Conservation (phyloP, 2,113 vertebrate genomes). For the Ameiurus melas region DNA sequence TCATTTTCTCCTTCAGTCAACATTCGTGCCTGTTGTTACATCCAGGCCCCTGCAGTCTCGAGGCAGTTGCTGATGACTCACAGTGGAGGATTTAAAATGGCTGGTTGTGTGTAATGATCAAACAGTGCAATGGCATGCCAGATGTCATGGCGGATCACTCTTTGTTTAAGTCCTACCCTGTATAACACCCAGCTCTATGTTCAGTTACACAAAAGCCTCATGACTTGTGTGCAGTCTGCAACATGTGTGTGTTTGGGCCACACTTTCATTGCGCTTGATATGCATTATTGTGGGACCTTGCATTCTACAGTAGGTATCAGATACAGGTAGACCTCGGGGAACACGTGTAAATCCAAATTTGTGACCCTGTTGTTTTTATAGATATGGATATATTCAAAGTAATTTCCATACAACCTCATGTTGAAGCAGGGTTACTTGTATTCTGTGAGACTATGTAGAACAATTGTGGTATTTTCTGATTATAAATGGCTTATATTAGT, state of each 20-base stretch:
- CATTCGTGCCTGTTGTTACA: conserved; percentile 25
- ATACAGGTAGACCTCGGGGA: conserved; percentile 10
- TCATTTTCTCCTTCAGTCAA: conserved; percentile 15
- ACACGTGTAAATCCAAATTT: too few relatives aligned
- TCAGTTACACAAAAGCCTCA: conserved; percentile 11
- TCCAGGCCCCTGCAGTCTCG: conserved; percentile 22
- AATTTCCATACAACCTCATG: background rate
- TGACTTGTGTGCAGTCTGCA: conserved; percentile 3
- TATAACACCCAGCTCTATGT: conserved; percentile 23
- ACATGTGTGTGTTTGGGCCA: background rate
- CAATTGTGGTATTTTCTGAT: background rate
- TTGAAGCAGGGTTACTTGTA: background rate
- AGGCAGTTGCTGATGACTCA: conserved; percentile 46
- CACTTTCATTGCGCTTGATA: conserved; percentile 5
- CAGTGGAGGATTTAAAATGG: conserved; percentile 39
- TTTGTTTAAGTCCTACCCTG: conserved; percentile 10
- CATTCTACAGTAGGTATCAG: background rate
- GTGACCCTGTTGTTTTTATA: background rate
- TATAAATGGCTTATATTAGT: background rate
- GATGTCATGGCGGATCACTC: conserved; percentile 29
- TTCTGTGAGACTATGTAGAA: background rate
- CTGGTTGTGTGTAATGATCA: conserved; percentile 44
- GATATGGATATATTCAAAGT: background rate
- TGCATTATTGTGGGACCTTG: conserved; percentile 30
- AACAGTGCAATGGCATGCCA: conserved; percentile 41